Percentiles rank a stretch among this genome's conserved stretches.
phyloP scores from a whole-genome alignment of 2,797 vertebrate species.

The Podarcis lilfordi region DNA sequence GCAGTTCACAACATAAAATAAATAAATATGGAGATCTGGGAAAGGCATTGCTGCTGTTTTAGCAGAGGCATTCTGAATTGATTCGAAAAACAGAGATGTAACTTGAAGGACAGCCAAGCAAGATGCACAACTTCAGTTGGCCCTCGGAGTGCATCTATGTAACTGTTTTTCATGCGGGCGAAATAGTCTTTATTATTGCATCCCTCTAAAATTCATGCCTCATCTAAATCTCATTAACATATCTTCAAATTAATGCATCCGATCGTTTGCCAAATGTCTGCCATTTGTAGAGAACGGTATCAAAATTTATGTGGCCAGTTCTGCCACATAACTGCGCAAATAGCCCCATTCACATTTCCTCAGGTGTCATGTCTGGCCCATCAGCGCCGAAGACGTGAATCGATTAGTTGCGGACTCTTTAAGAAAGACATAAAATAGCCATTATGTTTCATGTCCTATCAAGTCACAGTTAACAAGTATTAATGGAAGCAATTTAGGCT shows the following conservation, averaged over 20 bases:
- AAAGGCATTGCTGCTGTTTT: background rate
- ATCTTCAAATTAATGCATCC: background rate
- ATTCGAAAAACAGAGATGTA: background rate
- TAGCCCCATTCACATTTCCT: background rate
- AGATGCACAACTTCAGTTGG: too few species aligned
- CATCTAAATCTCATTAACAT: slow-evolving; percentile 7
- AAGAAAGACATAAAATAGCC: background rate
- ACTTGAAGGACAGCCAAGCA: background rate
- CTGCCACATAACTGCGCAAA: background rate
- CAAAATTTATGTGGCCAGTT: background rate
- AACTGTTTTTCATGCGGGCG: background rate
- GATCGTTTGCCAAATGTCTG: background rate
- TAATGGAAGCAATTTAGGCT: background rate
- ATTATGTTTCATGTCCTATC: background rate
- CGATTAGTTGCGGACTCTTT: background rate
- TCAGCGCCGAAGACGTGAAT: background rate
- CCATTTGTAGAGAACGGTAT: background rate
- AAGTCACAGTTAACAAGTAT: background rate
- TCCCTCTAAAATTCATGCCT: background rate
- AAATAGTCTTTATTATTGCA: background rate
- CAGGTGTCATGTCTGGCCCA: background rate
- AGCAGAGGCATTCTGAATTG: background rate
- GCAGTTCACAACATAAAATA: too few species aligned
- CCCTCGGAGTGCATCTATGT: background rate
- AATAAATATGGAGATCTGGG: too few species aligned